Evolutionary conservation across 2,797 vertebrate species (phyloP), one percentile per base, ranked within the genome.

Genomic region (Falco rusticolus): DNA sequence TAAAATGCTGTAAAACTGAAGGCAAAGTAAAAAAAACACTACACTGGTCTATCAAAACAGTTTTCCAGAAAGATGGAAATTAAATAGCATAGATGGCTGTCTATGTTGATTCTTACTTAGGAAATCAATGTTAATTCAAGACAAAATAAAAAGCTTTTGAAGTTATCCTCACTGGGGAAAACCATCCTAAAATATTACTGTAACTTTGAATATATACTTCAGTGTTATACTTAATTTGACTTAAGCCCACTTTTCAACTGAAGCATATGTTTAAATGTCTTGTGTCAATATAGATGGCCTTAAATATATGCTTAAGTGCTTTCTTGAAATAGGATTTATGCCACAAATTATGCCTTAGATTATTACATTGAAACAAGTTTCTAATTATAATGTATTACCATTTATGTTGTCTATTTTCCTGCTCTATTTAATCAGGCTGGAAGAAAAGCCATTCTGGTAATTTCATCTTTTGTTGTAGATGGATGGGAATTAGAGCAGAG

Each of bases 341-440:
- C 53, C 41, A 74, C 39, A 92, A 92, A 82, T 93, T 93, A 90
- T 74, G 37, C 47, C 25, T 82, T 87, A 76, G 57, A 84, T 95
- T 94, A 95, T 92, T 92, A 82, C 51, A 93, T 16, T 74, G 77
- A 92, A 96, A 85, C 59, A 89, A 93, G 31, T 82, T 84, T 60
- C 63, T 93, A 77, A 84, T 94, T 89, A 54, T 72, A 85, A 80
- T 54, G 11, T 86, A 94, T 93, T 90, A 61, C 63, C 57, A 82
- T 74, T 93, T 93, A 72, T 76, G 70, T 69, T 95, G 76, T 76
- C 91, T 94, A 51, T 95, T 94, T 91, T 86, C 51, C 83, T 94
- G 85, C 77, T 92, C 76, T 85, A 84, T 95, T 97, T 96, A 94
- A 93, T 94, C 89, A 90, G 69, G 66, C 85, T 95, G 63, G 77